Percentiles rank a stretch among this genome's conserved stretches.
Evolutionary conservation across 2,888 invertebrate species (phyloP).

Genomic region (Rapana venosa): DNA sequence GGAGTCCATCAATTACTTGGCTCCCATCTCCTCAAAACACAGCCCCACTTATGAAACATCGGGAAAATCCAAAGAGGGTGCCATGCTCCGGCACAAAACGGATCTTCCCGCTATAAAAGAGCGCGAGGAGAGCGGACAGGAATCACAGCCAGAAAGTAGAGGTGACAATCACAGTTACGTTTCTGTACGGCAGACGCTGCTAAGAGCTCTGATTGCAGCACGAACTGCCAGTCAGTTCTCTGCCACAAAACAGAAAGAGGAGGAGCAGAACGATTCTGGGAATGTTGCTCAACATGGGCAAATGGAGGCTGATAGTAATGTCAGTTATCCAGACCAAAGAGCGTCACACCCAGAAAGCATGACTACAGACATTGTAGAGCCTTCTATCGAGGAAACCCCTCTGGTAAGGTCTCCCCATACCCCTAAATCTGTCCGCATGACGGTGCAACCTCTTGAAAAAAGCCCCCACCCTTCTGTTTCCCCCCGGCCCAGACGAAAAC

Average conservation of each 20-base stretch:
- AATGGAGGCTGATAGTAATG: not conserved
- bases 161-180: not conserved
- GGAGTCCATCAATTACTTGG: too few relatives aligned
- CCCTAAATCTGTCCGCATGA: not conserved
- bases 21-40: not conserved
- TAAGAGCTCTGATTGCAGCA: not conserved
- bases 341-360: not conserved
- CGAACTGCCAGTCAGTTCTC: not conserved
- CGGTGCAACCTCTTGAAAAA: not conserved
- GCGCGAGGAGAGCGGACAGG: not conserved
- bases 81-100: not conserved
- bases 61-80: not conserved
- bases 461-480: not conserved
- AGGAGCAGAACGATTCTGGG: not conserved
- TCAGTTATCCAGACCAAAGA: not conserved
- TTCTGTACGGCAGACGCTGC: slow-evolving; percentile 11
- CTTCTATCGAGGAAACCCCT: not conserved
- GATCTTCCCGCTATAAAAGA: slow-evolving; percentile 8
- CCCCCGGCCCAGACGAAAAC: not conserved
- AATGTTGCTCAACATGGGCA: not conserved
- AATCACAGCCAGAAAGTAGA: not conserved
- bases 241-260: not conserved
- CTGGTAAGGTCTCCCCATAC: not conserved
- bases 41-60: not conserved
- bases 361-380: not conserved